Evolutionary conservation across 2,888 invertebrate species (phyloP).

Genomic region (Acleris cristana): DNA sequence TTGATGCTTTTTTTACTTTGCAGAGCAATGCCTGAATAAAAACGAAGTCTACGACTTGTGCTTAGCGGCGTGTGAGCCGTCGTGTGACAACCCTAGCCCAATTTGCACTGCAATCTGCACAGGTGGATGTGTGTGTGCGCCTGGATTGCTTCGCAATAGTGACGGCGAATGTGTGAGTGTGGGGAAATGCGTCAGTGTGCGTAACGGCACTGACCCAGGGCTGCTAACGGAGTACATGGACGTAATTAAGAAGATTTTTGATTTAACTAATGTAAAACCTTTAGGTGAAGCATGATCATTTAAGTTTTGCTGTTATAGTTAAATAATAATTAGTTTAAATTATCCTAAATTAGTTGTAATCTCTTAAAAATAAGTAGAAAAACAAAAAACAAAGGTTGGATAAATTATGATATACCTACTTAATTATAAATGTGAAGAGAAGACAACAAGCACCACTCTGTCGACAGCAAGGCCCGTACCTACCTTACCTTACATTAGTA

Average conservation of each 20-base stretch:
- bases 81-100: conserved; percentile 67
- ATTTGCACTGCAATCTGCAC: conserved; percentile 67
- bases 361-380: too few species aligned
- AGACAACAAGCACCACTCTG: too few species aligned
- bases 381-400: too few species aligned
- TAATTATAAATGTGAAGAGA: too few species aligned
- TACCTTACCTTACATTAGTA: too few species aligned
- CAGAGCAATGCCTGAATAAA: conserved; percentile 68
- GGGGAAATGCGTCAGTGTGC: conserved; percentile 58
- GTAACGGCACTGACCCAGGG: conserved; percentile 57
- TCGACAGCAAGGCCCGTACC: too few species aligned
- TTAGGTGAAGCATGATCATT: neutral
- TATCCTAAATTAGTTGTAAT: too few species aligned
- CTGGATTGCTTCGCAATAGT: conserved; percentile 61
- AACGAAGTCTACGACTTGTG: conserved; percentile 72
- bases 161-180: conserved; percentile 65
- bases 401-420: too few species aligned
- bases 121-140: conserved; percentile 69
- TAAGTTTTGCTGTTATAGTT: neutral
- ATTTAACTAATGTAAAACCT: conserved; percentile 48
- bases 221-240: conserved; percentile 62
- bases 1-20: conserved; percentile 31
- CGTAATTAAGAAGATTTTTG: conserved; percentile 66
- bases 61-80: conserved; percentile 66
- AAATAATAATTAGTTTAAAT: neutral